These are phyloP conservation scores for Dynastes tityus DNA, from an alignment of 2,888 invertebrate genomes.

Conservation along the genomic window DNA sequence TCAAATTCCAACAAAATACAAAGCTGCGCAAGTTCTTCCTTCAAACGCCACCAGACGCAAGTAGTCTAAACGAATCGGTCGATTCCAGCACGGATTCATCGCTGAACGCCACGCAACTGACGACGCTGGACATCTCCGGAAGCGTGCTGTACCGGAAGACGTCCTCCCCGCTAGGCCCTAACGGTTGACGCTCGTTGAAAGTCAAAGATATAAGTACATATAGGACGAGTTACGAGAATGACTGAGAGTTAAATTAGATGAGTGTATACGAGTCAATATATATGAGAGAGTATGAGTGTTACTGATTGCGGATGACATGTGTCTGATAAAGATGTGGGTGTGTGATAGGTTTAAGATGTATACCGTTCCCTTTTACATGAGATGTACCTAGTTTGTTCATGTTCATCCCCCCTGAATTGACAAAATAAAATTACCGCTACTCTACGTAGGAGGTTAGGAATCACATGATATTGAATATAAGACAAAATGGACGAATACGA, in stretches of 20 bases:
- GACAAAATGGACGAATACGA: too few relatives aligned
- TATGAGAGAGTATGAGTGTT: background rate
- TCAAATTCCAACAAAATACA: slow-evolving; percentile 65
- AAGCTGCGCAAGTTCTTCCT: slow-evolving; percentile 57
- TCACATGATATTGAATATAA: too few relatives aligned
- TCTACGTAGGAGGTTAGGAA: too few relatives aligned
- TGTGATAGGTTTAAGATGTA: background rate
- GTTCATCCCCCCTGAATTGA: background rate
- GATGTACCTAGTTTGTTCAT: slow-evolving; percentile 2
- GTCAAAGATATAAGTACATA: too few relatives aligned
- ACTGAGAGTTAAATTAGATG: slow-evolving; percentile 22
- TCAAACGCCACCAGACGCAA: slow-evolving; percentile 17
- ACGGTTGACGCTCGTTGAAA: slow-evolving; percentile 62
- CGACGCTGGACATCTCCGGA: slow-evolving; percentile 63
- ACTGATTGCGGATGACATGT: background rate
- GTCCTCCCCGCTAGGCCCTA: slow-evolving; percentile 66
- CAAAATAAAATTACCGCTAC: slow-evolving; percentile 5
- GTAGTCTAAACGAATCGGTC: slow-evolving; percentile 21
- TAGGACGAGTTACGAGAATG: slow-evolving; percentile 11
- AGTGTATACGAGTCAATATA: slow-evolving; percentile 9
- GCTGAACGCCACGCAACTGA: slow-evolving; percentile 64
- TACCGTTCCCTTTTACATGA: slow-evolving; percentile 11
- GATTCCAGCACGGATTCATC: slow-evolving; percentile 56
- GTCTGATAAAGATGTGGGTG: background rate
- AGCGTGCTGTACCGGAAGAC: slow-evolving; percentile 58